Conservation (phyloP, 2,113 vertebrate species). For the Silurus asotus region DNA sequence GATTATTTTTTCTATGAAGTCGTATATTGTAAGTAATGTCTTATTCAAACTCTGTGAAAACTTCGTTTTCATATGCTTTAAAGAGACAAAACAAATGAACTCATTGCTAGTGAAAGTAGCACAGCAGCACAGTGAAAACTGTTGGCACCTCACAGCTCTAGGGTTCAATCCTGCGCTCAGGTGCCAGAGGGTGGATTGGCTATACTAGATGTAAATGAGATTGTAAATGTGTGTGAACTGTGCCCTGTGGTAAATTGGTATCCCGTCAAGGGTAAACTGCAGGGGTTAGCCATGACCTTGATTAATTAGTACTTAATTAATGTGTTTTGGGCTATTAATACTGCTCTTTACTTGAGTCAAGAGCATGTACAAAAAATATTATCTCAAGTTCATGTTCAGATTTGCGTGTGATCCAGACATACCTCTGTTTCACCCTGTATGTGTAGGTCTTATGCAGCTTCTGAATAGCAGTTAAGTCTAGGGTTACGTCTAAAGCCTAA, state of each 20-base stretch:
- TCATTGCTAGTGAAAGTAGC: background rate
- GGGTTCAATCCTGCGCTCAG: too few relatives aligned
- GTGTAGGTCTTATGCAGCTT: background rate
- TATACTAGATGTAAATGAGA: background rate
- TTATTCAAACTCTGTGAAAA: background rate
- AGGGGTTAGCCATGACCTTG: too few relatives aligned
- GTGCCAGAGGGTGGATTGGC: background rate
- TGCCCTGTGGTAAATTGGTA: too few relatives aligned
- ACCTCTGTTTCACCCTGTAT: background rate
- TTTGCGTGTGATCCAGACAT: background rate
- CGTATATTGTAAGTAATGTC: background rate
- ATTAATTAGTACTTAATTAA: background rate
- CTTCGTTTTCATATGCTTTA: background rate
- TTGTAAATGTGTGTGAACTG: too few relatives aligned
- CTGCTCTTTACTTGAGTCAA: background rate
- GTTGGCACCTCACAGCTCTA: too few relatives aligned
- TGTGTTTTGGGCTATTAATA: background rate
- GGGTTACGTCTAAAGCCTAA: background rate
- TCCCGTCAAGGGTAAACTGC: too few relatives aligned
- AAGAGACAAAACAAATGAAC: background rate
- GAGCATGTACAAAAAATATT: background rate
- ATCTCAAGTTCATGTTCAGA: background rate
- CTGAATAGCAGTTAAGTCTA: background rate
- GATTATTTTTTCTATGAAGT: background rate
- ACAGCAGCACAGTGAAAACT: too few relatives aligned